phyloP scores from a whole-genome alignment of 2,888 invertebrate species.

The Eilema sororculum region DNA sequence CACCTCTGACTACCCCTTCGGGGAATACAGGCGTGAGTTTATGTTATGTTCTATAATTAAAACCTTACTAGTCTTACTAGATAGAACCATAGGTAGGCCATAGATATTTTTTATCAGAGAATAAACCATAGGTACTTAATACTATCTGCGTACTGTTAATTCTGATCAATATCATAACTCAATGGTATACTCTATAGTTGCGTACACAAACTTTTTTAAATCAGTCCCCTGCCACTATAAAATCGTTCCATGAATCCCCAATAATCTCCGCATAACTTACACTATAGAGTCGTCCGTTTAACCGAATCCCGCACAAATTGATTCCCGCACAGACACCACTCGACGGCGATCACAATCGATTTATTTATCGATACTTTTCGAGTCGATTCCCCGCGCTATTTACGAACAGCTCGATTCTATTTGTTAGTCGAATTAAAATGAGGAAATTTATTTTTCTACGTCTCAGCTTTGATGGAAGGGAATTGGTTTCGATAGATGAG shows the following conservation, averaged over 20 bases:
- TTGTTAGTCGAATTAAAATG: conserved; percentile 31
- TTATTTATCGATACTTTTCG: conserved; percentile 22
- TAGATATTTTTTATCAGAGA: too few species aligned
- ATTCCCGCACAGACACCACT: conserved; percentile 22
- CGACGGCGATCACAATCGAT: conserved; percentile 30
- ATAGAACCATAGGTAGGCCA: too few species aligned
- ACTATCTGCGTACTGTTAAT: neutral
- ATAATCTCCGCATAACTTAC: conserved; percentile 18
- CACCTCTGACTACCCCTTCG: too few species aligned
- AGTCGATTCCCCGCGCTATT: conserved; percentile 28
- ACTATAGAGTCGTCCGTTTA: conserved; percentile 14
- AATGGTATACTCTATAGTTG: neutral
- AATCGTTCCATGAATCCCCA: neutral
- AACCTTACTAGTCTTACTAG: too few species aligned
- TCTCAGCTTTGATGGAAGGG: conserved; percentile 23
- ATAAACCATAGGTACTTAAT: too few species aligned
- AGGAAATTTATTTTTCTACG: conserved; percentile 32
- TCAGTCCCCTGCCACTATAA: conserved; percentile 1
- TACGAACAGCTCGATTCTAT: conserved; percentile 32
- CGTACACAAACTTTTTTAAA: conserved; percentile 2
- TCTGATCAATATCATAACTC: neutral
- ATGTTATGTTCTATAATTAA: too few species aligned
- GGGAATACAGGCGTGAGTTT: too few species aligned
- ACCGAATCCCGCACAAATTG: conserved; percentile 27
- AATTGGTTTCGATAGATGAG: conserved; percentile 14